Evolutionary conservation across 2,113 vertebrate species (phyloP), one percentile per base, ranked within the genome.

Genomic region (Atlantisia rogersi): DNA sequence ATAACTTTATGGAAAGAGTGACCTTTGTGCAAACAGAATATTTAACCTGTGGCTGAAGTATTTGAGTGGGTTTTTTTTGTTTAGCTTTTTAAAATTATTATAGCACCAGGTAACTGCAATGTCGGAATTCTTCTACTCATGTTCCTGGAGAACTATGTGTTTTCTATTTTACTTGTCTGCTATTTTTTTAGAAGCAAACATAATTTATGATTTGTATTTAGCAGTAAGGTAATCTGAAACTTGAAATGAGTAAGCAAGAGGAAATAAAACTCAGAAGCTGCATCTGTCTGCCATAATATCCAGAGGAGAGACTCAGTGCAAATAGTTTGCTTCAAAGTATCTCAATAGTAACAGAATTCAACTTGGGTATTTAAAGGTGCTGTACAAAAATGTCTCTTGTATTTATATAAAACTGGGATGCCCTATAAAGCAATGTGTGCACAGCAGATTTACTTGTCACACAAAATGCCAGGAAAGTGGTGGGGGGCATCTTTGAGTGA

Each of bases 401-500:
- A 13, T 92, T 91, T 52, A 37, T 91, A 90, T 48, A 94, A 76
- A 85, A 70, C 19, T 35, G 70, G 35, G 86, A 91, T 96, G 95
- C 83, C 86, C 81, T 96, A 56, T 77, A 74, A 94, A 94, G 89
- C 76, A 91, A 5, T 89, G 83, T 94, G 86, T 91, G 95, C 81
- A 75, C 62, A 96, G 95, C 92, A 96, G 95, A 94, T 97, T 96
- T 97, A 82, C 81, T 95, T 97, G 95, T 96, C 96, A 94, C 74
- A 85, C 24, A 11, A 96, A 96, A 94, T 92, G 95, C 95, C 88
- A 96, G 91, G 50, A 69, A 96, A 97, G 86, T 96, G 88, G 92
- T 96, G 92, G 95, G 96, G 95, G 96, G 96, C 96, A 97, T 89
- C 83, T 94, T 28, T 96, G 96, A 96, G 83, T 94, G 96, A 96